A percentile compares a stretch with the other conserved stretches of the same genome.
phyloP scores from a whole-genome alignment of 2,113 vertebrate species.

The Panthera tigris region DNA sequence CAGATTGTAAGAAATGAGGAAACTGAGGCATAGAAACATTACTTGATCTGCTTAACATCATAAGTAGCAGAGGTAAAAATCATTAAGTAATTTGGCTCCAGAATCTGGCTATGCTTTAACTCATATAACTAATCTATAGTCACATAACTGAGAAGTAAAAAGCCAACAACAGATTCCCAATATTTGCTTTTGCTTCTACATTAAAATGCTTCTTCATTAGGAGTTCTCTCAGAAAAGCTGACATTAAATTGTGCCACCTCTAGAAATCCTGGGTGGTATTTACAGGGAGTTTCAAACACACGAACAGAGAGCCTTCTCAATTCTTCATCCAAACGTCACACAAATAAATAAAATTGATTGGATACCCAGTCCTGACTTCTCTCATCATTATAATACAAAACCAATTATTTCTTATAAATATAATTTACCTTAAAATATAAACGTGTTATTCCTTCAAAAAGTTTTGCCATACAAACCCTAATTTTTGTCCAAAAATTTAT shows the following conservation, averaged over 20 bases:
- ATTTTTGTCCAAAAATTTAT: not conserved
- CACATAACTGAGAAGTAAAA: not conserved
- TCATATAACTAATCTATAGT: not conserved
- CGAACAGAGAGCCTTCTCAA: not conserved
- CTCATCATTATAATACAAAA: not conserved
- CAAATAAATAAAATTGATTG: not conserved
- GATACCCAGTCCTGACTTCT: not conserved
- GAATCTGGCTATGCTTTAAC: not conserved
- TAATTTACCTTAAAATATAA: slow-evolving; percentile 7
- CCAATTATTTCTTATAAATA: slow-evolving; percentile 3
- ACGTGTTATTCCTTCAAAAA: slow-evolving; percentile 10
- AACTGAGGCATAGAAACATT: not conserved
- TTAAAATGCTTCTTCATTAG: not conserved
- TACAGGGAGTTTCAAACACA: slow-evolving; percentile 2
- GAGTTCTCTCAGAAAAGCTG: not conserved
- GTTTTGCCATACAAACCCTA: not conserved
- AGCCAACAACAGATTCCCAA: not conserved
- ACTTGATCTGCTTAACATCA: not conserved
- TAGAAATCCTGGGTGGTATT: not conserved
- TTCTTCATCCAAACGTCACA: not conserved
- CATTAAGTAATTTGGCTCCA: not conserved
- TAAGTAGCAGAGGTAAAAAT: not conserved
- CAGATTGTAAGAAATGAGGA: not conserved
- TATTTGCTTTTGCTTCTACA: not conserved
- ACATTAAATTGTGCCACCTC: not conserved